Evolutionary conservation across 2,888 invertebrate genomes (phyloP), one percentile per base, ranked within the genome.

Genomic region (Odontomyia ornata): DNA sequence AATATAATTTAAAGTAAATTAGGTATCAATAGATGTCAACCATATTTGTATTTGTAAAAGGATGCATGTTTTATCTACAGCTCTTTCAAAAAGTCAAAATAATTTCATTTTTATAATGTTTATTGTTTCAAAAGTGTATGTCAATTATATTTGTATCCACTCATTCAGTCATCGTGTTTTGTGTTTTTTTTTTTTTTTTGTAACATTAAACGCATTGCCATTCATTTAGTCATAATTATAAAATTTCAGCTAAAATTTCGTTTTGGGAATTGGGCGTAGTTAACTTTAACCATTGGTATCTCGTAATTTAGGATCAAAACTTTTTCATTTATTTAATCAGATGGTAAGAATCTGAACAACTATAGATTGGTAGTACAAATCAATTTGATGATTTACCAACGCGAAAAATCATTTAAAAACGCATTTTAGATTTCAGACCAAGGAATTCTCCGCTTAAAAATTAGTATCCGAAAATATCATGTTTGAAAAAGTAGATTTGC

Each of bases 211-310:
- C 65, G 30, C n/a, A 15, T 15, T 43, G 65, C 43, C 65, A 65
- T 65, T 65, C 36, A 36, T 36, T 4, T 65, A 65, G 65, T 65
- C 65, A 65, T 65, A 36, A 18, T 25, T 9, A 36, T 65, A 65
- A 65, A 65, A 21, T 60, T 21, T 11, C 28, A 64, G 15, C 64
- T 64, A 27, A 28, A 36, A 36, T 36, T 36, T 36, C 9, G 36
- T 36, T 36, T 36, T 52, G 52, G 18, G 13, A 18, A 52, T 52
- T 18, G 52, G 52, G 13, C 52, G 4, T 18, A 15, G 52, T n/a
- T 52, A 52, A 52, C 15, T 13, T 9, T 43, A 52, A 52, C 3
- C 36, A 36, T 36, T 36, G 3, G 9, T 36, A 36, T 36, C 36
- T 36, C 36, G 9, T 36, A 36, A 36, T 36, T 36, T 36, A 36